A percentile compares a stretch with the other conserved stretches of the same genome.
phyloP scores from a whole-genome alignment of 2,888 invertebrate species.

The Tromatobia lineatoria region DNA sequence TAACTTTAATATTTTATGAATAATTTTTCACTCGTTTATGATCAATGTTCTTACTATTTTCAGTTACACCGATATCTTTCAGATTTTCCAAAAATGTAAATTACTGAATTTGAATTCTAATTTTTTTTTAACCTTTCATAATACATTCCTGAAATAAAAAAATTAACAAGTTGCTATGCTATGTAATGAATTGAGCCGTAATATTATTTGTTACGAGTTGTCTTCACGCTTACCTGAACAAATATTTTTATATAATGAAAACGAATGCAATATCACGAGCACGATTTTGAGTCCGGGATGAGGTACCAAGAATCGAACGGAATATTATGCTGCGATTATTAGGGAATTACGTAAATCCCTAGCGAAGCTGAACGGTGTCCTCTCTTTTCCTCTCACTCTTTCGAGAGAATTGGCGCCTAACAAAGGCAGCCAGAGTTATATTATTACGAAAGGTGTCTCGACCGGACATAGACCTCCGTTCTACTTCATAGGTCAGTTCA shows the following conservation, averaged over 20 bases:
- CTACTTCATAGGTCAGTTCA: conserved; percentile 60
- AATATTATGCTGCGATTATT: conserved; percentile 37
- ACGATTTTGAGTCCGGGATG: conserved; percentile 10
- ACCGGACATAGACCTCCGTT: conserved; percentile 42
- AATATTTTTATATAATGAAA: background rate
- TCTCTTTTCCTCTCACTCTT: conserved; percentile 6
- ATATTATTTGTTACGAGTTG: background rate
- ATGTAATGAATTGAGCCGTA: background rate
- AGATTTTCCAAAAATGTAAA: too few relatives aligned
- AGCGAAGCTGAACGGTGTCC: conserved; percentile 36
- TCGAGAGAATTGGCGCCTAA: conserved; percentile 14
- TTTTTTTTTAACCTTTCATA: too few relatives aligned
- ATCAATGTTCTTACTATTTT: background rate
- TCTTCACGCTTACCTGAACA: background rate
- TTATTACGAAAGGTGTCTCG: conserved; percentile 60
- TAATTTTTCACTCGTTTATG: background rate
- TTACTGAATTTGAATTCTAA: too few relatives aligned
- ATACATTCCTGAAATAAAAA: too few relatives aligned
- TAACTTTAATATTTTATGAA: too few relatives aligned
- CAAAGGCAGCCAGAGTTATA: conserved; percentile 26
- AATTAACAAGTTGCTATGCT: background rate
- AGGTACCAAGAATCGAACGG: conserved; percentile 25
- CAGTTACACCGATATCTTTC: too few relatives aligned
- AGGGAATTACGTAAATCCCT: conserved; percentile 60
- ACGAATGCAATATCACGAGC: conserved; percentile 5